Evolutionary conservation across 2,888 invertebrate species (phyloP).

Genomic region (Drosophila melanosoma): DNA sequence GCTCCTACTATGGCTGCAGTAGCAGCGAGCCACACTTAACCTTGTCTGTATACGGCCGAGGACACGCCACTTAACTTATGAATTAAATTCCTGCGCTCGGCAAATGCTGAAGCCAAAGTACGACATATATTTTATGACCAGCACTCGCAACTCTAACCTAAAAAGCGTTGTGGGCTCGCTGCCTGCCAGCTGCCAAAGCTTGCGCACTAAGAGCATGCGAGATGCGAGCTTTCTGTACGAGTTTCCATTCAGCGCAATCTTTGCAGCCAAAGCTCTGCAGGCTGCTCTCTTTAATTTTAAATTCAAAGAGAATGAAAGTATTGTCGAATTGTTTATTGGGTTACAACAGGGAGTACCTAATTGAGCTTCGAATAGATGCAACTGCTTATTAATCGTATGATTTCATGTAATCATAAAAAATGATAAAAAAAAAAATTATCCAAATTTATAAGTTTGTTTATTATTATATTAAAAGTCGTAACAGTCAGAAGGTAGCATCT

Average conservation of each 20-base stretch:
- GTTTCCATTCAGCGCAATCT: constrained; percentile 71
- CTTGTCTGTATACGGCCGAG: constrained; percentile 74
- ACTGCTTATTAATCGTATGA: not conserved
- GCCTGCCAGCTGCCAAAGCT: constrained; percentile 21
- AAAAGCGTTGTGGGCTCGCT: constrained; percentile 41
- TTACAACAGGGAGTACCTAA: not conserved
- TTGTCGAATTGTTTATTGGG: constrained; percentile 23
- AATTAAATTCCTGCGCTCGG: constrained; percentile 69
- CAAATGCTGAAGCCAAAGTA: constrained; percentile 47
- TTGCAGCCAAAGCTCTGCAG: constrained; percentile 25
- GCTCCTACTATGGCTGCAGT: constrained; percentile 17
- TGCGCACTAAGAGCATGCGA: not conserved
- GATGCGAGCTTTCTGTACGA: constrained; percentile 27
- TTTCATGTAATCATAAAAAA: not conserved
- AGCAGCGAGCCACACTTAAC: constrained; percentile 64
- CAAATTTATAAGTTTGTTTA: not conserved
- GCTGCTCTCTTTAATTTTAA: not conserved
- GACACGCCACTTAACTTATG: constrained; percentile 77
- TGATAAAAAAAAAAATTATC: too few relatives aligned
- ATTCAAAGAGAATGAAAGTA: not conserved
- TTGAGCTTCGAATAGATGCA: not conserved
- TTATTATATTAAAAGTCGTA: too few relatives aligned
- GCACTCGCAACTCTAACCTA: constrained; percentile 58
- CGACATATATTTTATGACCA: constrained; percentile 50
- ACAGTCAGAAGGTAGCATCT: not conserved